Conservation (phyloP, 2,888 invertebrate species). For the Lithophane ornitopus region DNA sequence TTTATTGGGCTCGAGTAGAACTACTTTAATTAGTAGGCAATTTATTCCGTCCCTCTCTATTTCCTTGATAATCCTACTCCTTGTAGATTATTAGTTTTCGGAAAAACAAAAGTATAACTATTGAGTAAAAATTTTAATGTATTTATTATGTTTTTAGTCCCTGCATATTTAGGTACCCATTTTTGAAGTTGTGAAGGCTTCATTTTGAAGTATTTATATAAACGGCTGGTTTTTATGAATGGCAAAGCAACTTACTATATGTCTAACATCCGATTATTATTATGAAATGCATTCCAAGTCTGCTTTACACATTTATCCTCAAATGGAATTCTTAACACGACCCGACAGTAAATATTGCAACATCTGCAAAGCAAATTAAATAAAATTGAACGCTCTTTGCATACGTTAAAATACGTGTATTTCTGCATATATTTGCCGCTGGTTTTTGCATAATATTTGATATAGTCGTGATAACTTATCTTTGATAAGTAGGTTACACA, state of each 20-base stretch:
- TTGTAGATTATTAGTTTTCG: background rate
- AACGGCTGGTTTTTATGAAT: background rate
- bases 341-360: conserved; percentile 38
- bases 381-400: conserved; percentile 41
- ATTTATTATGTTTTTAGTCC: background rate
- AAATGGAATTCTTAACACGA: conserved; percentile 36
- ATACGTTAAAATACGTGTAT: conserved; percentile 42
- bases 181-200: background rate
- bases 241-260: background rate
- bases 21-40: conserved; percentile 7
- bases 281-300: conserved; percentile 28
- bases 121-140: background rate
- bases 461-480: conserved; percentile 58
- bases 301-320: conserved; percentile 9
- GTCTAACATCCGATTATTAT: background rate
- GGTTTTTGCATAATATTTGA: conserved; percentile 59
- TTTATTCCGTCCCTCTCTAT: background rate
- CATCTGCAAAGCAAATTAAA: conserved; percentile 51
- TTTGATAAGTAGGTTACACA: conserved; percentile 54
- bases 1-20: conserved; percentile 23
- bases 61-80: background rate
- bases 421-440: conserved; percentile 49
- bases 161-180: background rate
- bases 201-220: background rate
- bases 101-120: background rate